Percentiles rank a stretch among this genome's conserved stretches.
phyloP scores from a whole-genome alignment of 2,888 invertebrate genomes.

The Morpho achilles region DNA sequence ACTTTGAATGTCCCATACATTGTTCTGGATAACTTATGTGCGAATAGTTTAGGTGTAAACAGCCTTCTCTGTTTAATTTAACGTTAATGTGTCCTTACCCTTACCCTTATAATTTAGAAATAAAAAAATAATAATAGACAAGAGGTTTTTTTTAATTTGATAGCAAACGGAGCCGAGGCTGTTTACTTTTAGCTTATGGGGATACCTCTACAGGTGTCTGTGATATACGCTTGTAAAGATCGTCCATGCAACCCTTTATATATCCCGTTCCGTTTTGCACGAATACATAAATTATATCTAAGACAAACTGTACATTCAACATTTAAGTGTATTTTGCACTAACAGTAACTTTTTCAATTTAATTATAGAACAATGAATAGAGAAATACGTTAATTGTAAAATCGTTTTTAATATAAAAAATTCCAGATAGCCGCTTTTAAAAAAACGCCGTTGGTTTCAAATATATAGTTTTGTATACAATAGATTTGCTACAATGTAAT shows the following conservation, averaged over 20 bases:
- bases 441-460: constrained; percentile 24
- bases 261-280: constrained; percentile 29
- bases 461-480: constrained; percentile 32
- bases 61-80: constrained; percentile 30
- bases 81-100: too few relatives aligned
- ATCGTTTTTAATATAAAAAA: constrained; percentile 27
- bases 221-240: constrained; percentile 75
- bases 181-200: constrained; percentile 53
- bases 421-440: constrained; percentile 28
- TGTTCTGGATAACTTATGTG: constrained; percentile 78
- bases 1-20: constrained; percentile 38
- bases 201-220: constrained; percentile 56
- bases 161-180: constrained; percentile 34
- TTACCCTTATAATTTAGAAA: too few relatives aligned
- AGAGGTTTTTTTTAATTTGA: neutral
- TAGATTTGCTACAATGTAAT: constrained; percentile 31
- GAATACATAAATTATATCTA: constrained; percentile 22
- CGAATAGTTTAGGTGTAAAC: constrained; percentile 59
- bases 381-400: constrained; percentile 30
- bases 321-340: constrained; percentile 34
- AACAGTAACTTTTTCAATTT: constrained; percentile 34
- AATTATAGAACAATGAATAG: constrained; percentile 35
- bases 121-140: neutral
- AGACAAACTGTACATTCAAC: constrained; percentile 29
- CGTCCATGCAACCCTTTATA: constrained; percentile 54